phyloP scores from a whole-genome alignment of 2,113 vertebrate genomes.

The Phylloscopus trochiloides region DNA sequence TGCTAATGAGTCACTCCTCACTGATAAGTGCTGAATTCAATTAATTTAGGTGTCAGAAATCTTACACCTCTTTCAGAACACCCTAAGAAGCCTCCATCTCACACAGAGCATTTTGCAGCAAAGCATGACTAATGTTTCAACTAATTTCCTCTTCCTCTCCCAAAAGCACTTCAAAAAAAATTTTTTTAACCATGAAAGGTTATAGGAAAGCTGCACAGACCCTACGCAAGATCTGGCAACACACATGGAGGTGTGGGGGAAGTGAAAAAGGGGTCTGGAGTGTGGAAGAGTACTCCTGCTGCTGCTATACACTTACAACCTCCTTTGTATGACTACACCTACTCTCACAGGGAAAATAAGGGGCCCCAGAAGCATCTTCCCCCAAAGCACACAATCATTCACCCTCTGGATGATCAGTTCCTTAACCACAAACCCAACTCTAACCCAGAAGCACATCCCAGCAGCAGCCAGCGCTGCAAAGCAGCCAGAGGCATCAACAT shows the following conservation, averaged over 20 bases:
- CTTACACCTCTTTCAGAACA: background rate
- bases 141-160: background rate
- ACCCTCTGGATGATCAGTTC: background rate
- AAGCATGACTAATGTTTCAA: background rate
- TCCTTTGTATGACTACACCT: background rate
- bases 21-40: background rate
- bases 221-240: background rate
- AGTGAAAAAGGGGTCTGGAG: background rate
- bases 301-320: accelerated
- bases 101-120: background rate
- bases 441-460: background rate
- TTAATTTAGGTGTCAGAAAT: background rate
- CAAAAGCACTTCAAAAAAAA: background rate
- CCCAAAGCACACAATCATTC: background rate
- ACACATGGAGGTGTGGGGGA: too few relatives aligned
- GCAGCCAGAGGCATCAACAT: background rate
- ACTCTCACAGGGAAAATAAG: background rate
- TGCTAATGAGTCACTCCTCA: background rate
- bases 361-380: background rate
- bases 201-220: background rate
- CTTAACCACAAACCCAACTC: background rate
- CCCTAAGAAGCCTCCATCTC: background rate
- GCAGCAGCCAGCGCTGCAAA: background rate
- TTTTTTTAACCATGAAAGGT: background rate
- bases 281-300: background rate